Evolutionary conservation across 1,140 invertebrate genomes (phyloP).

Genomic region (Charaxes varanes): DNA sequence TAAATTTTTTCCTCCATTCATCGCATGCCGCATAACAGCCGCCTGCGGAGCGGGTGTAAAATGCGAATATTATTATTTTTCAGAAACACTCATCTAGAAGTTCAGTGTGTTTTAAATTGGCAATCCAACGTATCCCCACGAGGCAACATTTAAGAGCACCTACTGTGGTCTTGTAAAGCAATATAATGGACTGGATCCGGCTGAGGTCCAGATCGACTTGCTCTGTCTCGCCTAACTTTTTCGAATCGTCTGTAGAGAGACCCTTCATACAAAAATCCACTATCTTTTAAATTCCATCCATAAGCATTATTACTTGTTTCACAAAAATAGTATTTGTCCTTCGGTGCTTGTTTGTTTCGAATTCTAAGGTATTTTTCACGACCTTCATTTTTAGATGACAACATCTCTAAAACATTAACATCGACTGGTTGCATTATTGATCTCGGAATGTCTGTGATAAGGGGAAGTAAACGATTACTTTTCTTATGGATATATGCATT

Average conservation of each 20-base stretch:
- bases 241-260: slow-evolving; percentile 2
- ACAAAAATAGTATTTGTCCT: slow-evolving; percentile 18
- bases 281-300: slow-evolving; percentile 17
- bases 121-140: too few species aligned
- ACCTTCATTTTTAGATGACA: slow-evolving; percentile 12
- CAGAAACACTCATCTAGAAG: too few species aligned
- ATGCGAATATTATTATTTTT: too few species aligned
- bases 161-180: too few species aligned
- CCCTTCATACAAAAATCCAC: background rate
- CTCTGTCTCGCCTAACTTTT: slow-evolving; percentile 3
- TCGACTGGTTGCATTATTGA: slow-evolving; percentile 20
- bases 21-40: too few species aligned
- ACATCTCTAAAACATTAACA: slow-evolving; percentile 10
- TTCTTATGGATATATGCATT: background rate
- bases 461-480: background rate
- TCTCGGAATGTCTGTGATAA: slow-evolving; percentile 1
- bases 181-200: slow-evolving; percentile 21
- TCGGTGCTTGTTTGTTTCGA: slow-evolving; percentile 10
- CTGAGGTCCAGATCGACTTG: slow-evolving; percentile 15
- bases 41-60: too few species aligned
- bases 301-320: slow-evolving; percentile 19
- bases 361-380: slow-evolving; percentile 17
- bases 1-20: too few species aligned
- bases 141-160: too few species aligned
- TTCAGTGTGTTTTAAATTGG: too few species aligned